These are phyloP conservation scores for Dryobates pubescens DNA, from an alignment of 2,797 vertebrate genomes.

Conservation along the genomic window DNA sequence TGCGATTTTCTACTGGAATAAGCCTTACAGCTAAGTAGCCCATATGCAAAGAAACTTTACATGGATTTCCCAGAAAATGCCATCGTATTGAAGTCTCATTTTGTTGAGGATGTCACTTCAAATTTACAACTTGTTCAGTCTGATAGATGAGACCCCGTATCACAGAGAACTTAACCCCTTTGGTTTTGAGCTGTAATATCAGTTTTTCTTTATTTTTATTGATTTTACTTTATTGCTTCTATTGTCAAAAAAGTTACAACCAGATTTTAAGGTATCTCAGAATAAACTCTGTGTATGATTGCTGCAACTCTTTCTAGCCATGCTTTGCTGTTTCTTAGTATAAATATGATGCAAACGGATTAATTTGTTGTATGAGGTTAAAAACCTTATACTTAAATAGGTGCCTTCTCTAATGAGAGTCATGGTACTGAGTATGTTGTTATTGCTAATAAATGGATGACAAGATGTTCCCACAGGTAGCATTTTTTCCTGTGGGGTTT, in stretches of 20 bases:
- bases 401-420: neutral
- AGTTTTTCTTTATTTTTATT: neutral
- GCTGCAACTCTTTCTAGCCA: slow-evolving; percentile 25
- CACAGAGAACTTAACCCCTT: neutral
- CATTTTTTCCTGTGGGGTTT: neutral
- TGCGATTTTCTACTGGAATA: neutral
- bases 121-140: neutral
- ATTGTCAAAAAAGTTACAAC: slow-evolving; percentile 33
- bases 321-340: slow-evolving; percentile 11
- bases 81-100: neutral
- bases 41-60: neutral
- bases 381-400: slow-evolving; percentile 5
- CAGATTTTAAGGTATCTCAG: neutral
- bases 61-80: neutral
- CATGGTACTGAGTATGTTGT: neutral
- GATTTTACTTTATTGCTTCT: neutral
- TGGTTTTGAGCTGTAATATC: neutral
- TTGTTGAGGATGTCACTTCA: neutral
- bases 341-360: slow-evolving; percentile 32
- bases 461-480: neutral
- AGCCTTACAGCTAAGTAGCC: neutral
- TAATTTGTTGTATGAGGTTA: slow-evolving; percentile 14
- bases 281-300: slow-evolving; percentile 2
- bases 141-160: neutral
- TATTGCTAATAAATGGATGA: neutral